Percentiles rank a stretch among this genome's conserved stretches.
These are phyloP conservation scores for Lampris incognitus DNA, from an alignment of 2,113 vertebrate species.

Conservation along the genomic window DNA sequence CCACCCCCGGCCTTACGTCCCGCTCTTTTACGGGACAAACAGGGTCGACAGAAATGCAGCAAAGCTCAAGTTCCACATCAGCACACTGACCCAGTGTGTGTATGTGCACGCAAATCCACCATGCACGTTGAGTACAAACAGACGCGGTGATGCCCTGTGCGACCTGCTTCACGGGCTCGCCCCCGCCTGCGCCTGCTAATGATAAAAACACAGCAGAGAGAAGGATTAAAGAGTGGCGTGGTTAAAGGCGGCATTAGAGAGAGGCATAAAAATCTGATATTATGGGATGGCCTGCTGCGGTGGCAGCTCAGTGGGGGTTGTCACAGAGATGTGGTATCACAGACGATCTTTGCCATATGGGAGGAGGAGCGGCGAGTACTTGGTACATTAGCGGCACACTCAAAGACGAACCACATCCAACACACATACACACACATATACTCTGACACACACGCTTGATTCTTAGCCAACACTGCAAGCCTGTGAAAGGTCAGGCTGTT, in stretches of 20 bases:
- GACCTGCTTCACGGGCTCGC: constrained; percentile 9
- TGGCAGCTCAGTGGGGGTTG: constrained; percentile 64
- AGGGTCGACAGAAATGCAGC: constrained; percentile 2
- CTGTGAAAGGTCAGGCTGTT: constrained; percentile 18
- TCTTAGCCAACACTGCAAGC: background rate
- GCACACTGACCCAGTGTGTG: background rate
- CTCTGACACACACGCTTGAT: background rate
- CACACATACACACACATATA: constrained; percentile 3
- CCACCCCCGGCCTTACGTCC: too few species aligned
- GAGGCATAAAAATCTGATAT: constrained; percentile 73
- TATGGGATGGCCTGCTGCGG: constrained; percentile 64
- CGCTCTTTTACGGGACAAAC: background rate
- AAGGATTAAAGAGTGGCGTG: constrained; percentile 63
- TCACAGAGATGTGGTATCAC: constrained; percentile 63
- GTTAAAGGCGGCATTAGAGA: constrained; percentile 64
- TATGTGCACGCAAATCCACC: background rate
- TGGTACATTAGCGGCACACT: constrained; percentile 35
- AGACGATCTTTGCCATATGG: constrained; percentile 54
- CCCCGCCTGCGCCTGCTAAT: constrained; percentile 26
- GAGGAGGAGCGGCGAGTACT: constrained; percentile 41
- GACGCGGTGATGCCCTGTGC: constrained; percentile 14
- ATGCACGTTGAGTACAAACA: constrained; percentile 20
- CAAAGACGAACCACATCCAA: constrained; percentile 16
- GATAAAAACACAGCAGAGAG: constrained; percentile 60
- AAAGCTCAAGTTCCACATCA: background rate